A percentile compares a stretch with the other conserved stretches of the same genome.
Evolutionary conservation across 2,888 invertebrate species (phyloP).

Genomic region (Temnothorax unifasciatus): DNA sequence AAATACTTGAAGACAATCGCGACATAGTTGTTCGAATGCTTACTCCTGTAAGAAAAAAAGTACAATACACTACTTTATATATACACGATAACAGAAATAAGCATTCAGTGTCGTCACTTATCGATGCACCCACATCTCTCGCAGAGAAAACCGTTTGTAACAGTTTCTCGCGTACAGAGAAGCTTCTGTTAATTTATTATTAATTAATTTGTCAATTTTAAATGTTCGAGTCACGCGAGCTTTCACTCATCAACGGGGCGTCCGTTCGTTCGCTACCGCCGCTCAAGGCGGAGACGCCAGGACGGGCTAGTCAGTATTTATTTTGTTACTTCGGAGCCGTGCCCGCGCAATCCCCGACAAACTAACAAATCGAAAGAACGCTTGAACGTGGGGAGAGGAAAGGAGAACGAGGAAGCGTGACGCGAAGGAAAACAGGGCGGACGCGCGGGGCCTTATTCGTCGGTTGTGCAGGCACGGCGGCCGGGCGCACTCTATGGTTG

Average conservation of each 20-base stretch:
- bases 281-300: slow-evolving; percentile 68
- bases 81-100: slow-evolving; percentile 23
- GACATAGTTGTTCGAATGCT: slow-evolving; percentile 23
- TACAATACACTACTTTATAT: slow-evolving; percentile 13
- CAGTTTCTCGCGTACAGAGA: neutral
- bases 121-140: slow-evolving; percentile 3
- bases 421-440: slow-evolving; percentile 14
- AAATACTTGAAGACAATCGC: slow-evolving; percentile 20
- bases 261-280: slow-evolving; percentile 56
- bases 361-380: slow-evolving; percentile 42
- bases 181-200: slow-evolving; percentile 5
- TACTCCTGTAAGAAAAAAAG: slow-evolving; percentile 9
- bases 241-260: slow-evolving; percentile 16
- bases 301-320: slow-evolving; percentile 83
- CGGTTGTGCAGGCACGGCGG: slow-evolving; percentile 73
- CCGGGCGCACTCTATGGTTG: slow-evolving; percentile 74
- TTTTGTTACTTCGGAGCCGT: slow-evolving; percentile 75
- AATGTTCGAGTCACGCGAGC: slow-evolving; percentile 40
- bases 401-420: slow-evolving; percentile 2
- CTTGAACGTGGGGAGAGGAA: slow-evolving; percentile 1
- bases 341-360: slow-evolving; percentile 68
- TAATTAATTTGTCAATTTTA: neutral
- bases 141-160: slow-evolving; percentile 32
- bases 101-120: slow-evolving; percentile 13
- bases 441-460: slow-evolving; percentile 73